Evolutionary conservation across 2,888 invertebrate species (phyloP).

Genomic region (Chorisops tibialis): DNA sequence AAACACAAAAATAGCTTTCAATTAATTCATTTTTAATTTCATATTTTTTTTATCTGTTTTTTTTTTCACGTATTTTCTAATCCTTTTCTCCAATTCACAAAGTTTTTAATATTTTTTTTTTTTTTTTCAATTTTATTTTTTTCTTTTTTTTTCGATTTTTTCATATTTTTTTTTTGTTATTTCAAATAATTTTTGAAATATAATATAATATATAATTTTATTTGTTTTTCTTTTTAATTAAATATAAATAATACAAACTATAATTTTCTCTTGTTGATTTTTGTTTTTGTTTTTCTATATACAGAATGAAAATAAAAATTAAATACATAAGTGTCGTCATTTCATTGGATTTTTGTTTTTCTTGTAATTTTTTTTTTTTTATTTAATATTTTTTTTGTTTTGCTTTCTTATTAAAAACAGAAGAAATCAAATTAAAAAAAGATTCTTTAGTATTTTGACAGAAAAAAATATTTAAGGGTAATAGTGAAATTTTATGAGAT

Average conservation of each 20-base stretch:
- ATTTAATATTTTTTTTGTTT: slow-evolving; percentile 12
- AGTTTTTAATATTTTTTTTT: slow-evolving; percentile 32
- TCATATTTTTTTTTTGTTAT: slow-evolving; percentile 3
- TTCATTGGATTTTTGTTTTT: slow-evolving; percentile 30
- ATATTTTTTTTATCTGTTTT: slow-evolving; percentile 11
- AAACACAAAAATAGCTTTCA: not conserved
- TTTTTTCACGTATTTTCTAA: not conserved
- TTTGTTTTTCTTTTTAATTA: slow-evolving; percentile 21
- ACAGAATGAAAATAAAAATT: slow-evolving; percentile 27
- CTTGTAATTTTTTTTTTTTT: slow-evolving; percentile 2
- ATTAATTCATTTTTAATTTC: slow-evolving; percentile 20
- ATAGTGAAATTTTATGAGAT: too few relatives aligned
- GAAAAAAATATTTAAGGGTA: too few relatives aligned
- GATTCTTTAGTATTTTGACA: too few relatives aligned
- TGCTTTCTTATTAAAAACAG: too few relatives aligned
- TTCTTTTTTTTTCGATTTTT: slow-evolving; percentile 29
- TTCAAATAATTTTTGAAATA: slow-evolving; percentile 17
- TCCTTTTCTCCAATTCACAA: slow-evolving; percentile 26
- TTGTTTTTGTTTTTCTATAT: slow-evolving; percentile 8
- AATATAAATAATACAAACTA: slow-evolving; percentile 30
- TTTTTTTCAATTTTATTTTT: slow-evolving; percentile 34
- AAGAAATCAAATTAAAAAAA: too few relatives aligned
- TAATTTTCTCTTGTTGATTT: slow-evolving; percentile 10
- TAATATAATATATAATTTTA: slow-evolving; percentile 23
- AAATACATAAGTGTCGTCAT: slow-evolving; percentile 25